Evolutionary conservation across 2,113 vertebrate species (phyloP).

Genomic region (Progne subis): DNA sequence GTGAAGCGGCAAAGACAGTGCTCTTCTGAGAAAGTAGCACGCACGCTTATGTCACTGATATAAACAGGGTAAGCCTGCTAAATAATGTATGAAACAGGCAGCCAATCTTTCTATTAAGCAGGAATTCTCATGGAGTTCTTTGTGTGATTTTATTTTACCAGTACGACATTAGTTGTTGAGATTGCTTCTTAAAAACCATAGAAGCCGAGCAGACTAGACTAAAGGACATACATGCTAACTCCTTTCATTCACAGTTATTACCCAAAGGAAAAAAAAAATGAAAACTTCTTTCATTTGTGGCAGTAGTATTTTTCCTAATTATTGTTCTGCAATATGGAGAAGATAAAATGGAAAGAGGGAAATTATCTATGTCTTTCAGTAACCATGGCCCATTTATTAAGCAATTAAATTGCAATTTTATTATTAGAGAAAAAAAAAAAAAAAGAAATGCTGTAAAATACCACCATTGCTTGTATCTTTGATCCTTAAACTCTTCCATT

Average conservation of each 20-base stretch:
- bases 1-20: slow-evolving; percentile 76
- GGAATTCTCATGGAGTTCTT: not conserved
- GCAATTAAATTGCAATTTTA: slow-evolving; percentile 73
- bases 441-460: slow-evolving; percentile 60
- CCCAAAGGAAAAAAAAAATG: not conserved
- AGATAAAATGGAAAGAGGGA: not conserved
- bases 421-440: slow-evolving; percentile 57
- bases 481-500: slow-evolving; percentile 63
- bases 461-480: slow-evolving; percentile 50
- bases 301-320: not conserved
- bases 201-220: not conserved
- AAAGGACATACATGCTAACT: not conserved
- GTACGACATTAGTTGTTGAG: not conserved
- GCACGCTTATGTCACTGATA: slow-evolving; percentile 81
- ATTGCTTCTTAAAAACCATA: not conserved
- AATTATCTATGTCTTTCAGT: slow-evolving; percentile 55
- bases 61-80: slow-evolving; percentile 78
- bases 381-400: slow-evolving; percentile 74
- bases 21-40: slow-evolving; percentile 78
- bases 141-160: not conserved
- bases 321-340: not conserved
- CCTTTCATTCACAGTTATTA: not conserved
- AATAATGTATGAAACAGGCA: slow-evolving; percentile 72
- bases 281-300: not conserved
- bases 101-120: slow-evolving; percentile 22